Evolutionary conservation across 2,797 vertebrate species (phyloP), one percentile per base, ranked within the genome.

Genomic region (Pogonophryne albipinna): DNA sequence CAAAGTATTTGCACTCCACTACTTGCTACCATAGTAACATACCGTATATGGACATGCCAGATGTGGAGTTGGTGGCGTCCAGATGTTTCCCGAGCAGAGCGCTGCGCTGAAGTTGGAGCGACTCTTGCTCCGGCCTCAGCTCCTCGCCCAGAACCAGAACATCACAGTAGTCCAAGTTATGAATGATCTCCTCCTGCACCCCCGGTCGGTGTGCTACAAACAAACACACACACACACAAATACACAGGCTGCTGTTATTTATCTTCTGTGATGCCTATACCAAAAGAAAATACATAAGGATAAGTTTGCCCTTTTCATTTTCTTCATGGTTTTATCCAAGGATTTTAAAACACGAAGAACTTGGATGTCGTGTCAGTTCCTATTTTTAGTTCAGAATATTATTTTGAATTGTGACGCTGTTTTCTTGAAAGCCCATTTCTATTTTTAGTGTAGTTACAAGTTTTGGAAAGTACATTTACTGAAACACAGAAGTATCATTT

Each of bases 141-240:
- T 98, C 97, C 78, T 97, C 92, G 1, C 96, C 98, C 83, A 96
- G 89, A 10, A 99, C 96, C 92, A 98, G 89, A 86, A 99, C 86
- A 66, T 99, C 98, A 93, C 98, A 99, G 91, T 98, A 99, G 90
- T 99, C 98, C 91, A 99, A 90, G 87, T 96, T 98, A 90, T 99
- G 97, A 59, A 97, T 95, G 84, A 96, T 96, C 93, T 98, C 97
- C 83, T 98, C 96, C 79, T 96, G 83, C 46, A 95, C 74, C 12
- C 92, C 89, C 1, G 95, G 85, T 51, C 94, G 94, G 72, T 66
- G 93, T 57, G 77, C 97, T 99, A 67, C 79, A 85, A 27, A 27
- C 23, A 67, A 79, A 85, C 6, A 38, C 34, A 38, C 4, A 41
- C 56, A 80, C 81, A 76, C n/a, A 94, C 95, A 89, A 10, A 56